A percentile compares a stretch with the other conserved stretches of the same genome.
Evolutionary conservation across 1,140 invertebrate species (phyloP).

Genomic region (Lepidotrigona ventralis): DNA sequence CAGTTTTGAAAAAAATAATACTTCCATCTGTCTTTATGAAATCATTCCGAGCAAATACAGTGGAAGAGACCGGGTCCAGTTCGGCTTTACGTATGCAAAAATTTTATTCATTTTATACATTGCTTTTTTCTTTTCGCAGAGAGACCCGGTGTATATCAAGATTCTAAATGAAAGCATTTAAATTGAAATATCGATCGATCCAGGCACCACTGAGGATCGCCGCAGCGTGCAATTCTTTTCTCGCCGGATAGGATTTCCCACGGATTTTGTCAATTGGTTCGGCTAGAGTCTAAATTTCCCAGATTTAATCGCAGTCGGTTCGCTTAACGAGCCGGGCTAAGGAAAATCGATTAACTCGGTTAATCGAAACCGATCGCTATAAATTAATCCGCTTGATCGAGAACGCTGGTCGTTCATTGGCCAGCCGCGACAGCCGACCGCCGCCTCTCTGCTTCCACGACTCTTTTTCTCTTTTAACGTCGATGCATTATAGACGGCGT

Average conservation of each 20-base stretch:
- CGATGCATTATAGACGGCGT: slow-evolving; percentile 21
- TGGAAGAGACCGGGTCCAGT: too few relatives aligned
- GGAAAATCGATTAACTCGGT: slow-evolving; percentile 39
- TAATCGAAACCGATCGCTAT: slow-evolving; percentile 25
- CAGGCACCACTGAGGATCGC: background rate
- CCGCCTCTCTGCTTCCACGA: too few relatives aligned
- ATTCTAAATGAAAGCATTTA: background rate
- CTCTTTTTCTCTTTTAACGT: slow-evolving; percentile 7
- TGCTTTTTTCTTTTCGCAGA: too few relatives aligned
- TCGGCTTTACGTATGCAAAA: too few relatives aligned
- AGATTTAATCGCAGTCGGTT: slow-evolving; percentile 12
- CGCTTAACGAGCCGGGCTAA: slow-evolving; percentile 5
- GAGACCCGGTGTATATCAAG: background rate
- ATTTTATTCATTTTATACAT: too few relatives aligned
- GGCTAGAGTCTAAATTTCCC: background rate
- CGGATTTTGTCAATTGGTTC: background rate
- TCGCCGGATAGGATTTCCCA: background rate
- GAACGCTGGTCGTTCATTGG: background rate
- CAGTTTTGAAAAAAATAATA: too few relatives aligned
- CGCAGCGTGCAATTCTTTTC: background rate
- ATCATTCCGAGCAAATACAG: too few relatives aligned
- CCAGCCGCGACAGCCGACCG: too few relatives aligned
- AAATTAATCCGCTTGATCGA: slow-evolving; percentile 27
- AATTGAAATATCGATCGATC: background rate
- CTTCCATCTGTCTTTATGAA: too few relatives aligned